Evolutionary conservation across 1,140 invertebrate genomes (phyloP).

Genomic region (Drosophila cardini): DNA sequence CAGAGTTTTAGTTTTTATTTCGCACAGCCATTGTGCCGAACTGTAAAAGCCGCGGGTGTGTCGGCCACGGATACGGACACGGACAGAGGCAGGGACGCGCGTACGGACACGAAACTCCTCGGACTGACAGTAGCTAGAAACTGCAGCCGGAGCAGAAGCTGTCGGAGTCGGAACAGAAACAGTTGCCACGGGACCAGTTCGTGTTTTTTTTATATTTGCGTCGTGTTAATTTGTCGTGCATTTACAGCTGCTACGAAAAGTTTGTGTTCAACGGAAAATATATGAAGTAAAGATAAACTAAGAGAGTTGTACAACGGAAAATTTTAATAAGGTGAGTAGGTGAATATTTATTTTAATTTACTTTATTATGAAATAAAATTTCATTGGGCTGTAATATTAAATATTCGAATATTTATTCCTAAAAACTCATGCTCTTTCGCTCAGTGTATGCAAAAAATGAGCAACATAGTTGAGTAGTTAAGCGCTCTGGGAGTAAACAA

Average conservation of each 20-base stretch:
- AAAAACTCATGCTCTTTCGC: not conserved
- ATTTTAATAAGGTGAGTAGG: slow-evolving; percentile 7
- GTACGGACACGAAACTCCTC: not conserved
- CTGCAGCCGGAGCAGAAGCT: slow-evolving; percentile 1
- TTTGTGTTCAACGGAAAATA: slow-evolving; percentile 24
- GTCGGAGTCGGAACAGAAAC: not conserved
- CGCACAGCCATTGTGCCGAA: slow-evolving; percentile 30
- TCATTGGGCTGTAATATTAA: too few relatives aligned
- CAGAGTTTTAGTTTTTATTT: slow-evolving; percentile 70
- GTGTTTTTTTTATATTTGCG: slow-evolving; percentile 41
- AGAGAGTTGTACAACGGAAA: slow-evolving; percentile 15
- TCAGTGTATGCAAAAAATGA: slow-evolving; percentile 33
- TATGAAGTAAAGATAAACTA: slow-evolving; percentile 11
- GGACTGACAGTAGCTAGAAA: slow-evolving; percentile 30
- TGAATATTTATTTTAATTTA: not conserved
- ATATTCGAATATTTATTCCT: too few relatives aligned
- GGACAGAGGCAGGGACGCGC: slow-evolving; percentile 17
- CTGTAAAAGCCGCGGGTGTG: slow-evolving; percentile 68
- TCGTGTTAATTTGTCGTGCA: slow-evolving; percentile 79
- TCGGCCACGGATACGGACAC: slow-evolving; percentile 43
- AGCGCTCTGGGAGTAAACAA: slow-evolving; percentile 31
- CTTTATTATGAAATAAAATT: too few relatives aligned
- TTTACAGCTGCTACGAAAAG: slow-evolving; percentile 55
- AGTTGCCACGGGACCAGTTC: slow-evolving; percentile 57
- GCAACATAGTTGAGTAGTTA: slow-evolving; percentile 42